These are phyloP conservation scores for Syngnathus scovelli DNA, from an alignment of 2,113 vertebrate species.

Conservation along the genomic window DNA sequence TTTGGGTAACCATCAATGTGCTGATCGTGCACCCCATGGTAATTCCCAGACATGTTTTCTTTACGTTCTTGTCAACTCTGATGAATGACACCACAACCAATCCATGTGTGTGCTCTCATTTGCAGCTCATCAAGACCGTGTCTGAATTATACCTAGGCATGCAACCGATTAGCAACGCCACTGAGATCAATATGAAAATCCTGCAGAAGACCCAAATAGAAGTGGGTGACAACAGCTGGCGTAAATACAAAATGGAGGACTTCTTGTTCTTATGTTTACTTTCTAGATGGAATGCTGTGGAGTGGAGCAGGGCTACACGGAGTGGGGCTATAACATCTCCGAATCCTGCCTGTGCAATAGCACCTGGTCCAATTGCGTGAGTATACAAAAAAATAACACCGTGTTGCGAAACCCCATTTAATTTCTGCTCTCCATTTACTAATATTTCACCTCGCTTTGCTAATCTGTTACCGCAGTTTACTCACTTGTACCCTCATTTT, in stretches of 20 bases:
- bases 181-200: not conserved
- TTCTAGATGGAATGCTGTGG: slow-evolving; percentile 50
- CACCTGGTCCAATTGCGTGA: slow-evolving; percentile 37
- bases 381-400: not conserved
- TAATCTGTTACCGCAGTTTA: no score
- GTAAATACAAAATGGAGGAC: not conserved
- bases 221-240: not conserved
- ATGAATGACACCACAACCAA: not conserved
- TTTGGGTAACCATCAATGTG: not conserved
- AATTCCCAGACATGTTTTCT: not conserved
- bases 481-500: no score
- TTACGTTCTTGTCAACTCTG: not conserved
- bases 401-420: not conserved
- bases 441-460: not conserved
- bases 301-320: slow-evolving; percentile 30
- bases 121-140: not conserved
- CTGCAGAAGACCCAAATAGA: not conserved
- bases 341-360: slow-evolving; percentile 35
- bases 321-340: slow-evolving; percentile 47
- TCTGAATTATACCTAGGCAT: not conserved
- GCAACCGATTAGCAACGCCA: not conserved
- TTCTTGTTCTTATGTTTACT: not conserved
- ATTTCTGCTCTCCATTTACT: not conserved
- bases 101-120: no score
- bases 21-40: not conserved